A percentile compares a stretch with the other conserved stretches of the same genome.
These are phyloP conservation scores for Abscondita cerata DNA, from an alignment of 2,888 invertebrate species.

Conservation along the genomic window DNA sequence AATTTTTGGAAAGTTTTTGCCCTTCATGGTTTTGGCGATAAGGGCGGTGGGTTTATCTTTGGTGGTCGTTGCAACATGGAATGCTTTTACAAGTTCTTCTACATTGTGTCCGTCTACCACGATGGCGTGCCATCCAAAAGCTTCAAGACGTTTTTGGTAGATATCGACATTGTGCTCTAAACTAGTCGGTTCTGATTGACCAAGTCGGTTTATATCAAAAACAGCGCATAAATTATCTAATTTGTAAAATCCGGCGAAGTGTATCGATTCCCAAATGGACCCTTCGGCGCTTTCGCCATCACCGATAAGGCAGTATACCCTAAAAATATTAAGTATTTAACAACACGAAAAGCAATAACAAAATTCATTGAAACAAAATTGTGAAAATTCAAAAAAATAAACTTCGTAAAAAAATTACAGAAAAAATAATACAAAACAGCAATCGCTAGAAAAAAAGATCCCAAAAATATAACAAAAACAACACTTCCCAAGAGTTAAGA, in stretches of 20 bases:
- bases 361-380: too few species aligned
- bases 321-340: too few species aligned
- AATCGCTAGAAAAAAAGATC: too few species aligned
- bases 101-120: slow-evolving; percentile 98
- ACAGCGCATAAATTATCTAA: slow-evolving; percentile 96
- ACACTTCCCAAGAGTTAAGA: too few species aligned
- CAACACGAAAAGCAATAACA: too few species aligned
- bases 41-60: slow-evolving; percentile 90
- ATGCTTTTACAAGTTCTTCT: slow-evolving; percentile 86
- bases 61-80: slow-evolving; percentile 78
- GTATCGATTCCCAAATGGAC: slow-evolving; percentile 95
- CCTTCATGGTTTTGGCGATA: slow-evolving; percentile 96
- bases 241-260: slow-evolving; percentile 94
- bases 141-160: slow-evolving; percentile 83
- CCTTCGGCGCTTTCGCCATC: slow-evolving; percentile 99
- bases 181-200: slow-evolving; percentile 95
- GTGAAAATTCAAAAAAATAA: too few species aligned
- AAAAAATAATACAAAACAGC: too few species aligned
- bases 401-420: too few species aligned
- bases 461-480: too few species aligned
- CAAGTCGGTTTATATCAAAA: slow-evolving; percentile 96
- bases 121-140: slow-evolving; percentile 90
- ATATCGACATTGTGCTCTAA: slow-evolving; percentile 91
- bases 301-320: slow-evolving; percentile 94
- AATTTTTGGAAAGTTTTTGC: slow-evolving; percentile 86